A percentile compares a stretch with the other conserved stretches of the same genome.
phyloP scores from a whole-genome alignment of 30 jellyfish, hydroid and myxozoan species.

The Haliclystus octoradiatus region DNA sequence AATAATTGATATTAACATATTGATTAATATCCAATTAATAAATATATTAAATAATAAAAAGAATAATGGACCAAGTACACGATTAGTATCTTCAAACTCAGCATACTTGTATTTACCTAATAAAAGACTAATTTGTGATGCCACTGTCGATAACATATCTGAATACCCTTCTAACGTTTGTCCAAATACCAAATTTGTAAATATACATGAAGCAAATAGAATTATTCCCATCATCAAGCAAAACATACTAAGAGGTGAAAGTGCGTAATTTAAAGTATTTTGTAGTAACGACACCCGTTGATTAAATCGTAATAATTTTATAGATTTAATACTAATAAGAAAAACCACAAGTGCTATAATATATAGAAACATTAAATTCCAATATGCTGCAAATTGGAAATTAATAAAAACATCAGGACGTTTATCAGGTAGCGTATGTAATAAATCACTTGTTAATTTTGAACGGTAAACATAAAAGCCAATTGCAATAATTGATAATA shows the following conservation, averaged over 20 bases:
- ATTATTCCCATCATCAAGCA: slow-evolving; percentile 74
- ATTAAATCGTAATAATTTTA: slow-evolving; percentile 83
- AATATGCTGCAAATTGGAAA: slow-evolving; percentile 90
- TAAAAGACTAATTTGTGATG: slow-evolving; percentile 75
- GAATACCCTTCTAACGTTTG: slow-evolving; percentile 68
- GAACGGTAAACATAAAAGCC: slow-evolving; percentile 74
- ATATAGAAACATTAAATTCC: slow-evolving; percentile 63
- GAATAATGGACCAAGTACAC: slow-evolving; percentile 88
- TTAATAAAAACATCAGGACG: slow-evolving; percentile 66
- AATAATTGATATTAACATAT: slow-evolving; percentile 81
- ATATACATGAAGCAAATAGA: slow-evolving; percentile 41
- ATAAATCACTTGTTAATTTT: slow-evolving; percentile 57
- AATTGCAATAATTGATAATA: slow-evolving; percentile 74
- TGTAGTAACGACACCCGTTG: slow-evolving; percentile 77
- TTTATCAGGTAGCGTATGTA: slow-evolving; percentile 60
- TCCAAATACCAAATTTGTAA: slow-evolving; percentile 50
- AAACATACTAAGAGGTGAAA: slow-evolving; percentile 85
- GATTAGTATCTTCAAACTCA: slow-evolving; percentile 74
- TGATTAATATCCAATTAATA: slow-evolving; percentile 85
- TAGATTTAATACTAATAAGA: slow-evolving; percentile 77
- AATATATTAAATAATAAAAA: slow-evolving; percentile 66
- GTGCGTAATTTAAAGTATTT: slow-evolving; percentile 72
- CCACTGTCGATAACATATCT: slow-evolving; percentile 51
- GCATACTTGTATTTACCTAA: slow-evolving; percentile 86
- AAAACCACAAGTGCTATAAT: slow-evolving; percentile 73